Evolutionary conservation across 2,113 vertebrate species (phyloP).

Genomic region (Puntigrus tetrazona): DNA sequence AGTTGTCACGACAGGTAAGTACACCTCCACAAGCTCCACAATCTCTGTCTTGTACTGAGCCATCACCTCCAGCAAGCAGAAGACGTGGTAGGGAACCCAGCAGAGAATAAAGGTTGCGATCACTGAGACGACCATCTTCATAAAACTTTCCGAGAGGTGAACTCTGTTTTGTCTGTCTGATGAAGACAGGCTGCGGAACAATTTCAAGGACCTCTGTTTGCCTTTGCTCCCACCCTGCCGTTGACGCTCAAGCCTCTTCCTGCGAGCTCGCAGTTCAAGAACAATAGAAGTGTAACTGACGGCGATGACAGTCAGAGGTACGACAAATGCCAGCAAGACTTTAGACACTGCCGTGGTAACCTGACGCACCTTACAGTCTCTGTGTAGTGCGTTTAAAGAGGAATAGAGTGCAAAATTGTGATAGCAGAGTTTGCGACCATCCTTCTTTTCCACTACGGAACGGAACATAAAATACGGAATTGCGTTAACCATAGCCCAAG

Average conservation of each 20-base stretch:
- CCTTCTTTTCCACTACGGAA: conserved; percentile 63
- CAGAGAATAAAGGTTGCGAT: conserved; percentile 84
- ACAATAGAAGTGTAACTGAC: conserved; percentile 79
- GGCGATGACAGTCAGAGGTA: conserved; percentile 80
- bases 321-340: conserved; percentile 79
- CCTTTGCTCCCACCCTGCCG: not conserved
- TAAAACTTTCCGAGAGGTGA: conserved; percentile 77
- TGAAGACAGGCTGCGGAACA: not conserved
- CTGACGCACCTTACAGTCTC: conserved; percentile 68
- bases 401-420: conserved; percentile 73
- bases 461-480: conserved; percentile 83
- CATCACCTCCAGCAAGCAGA: conserved; percentile 80
- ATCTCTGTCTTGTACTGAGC: conserved; percentile 54
- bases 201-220: not conserved
- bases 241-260: conserved; percentile 64
- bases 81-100: conserved; percentile 86
- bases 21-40: conserved; percentile 53
- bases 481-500: conserved; percentile 76
- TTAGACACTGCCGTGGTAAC: conserved; percentile 73
- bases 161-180: conserved; percentile 6
- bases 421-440: conserved; percentile 73
- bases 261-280: conserved; percentile 75
- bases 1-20: conserved; percentile 75
- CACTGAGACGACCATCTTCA: conserved; percentile 84
- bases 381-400: conserved; percentile 30